Conservation (phyloP, 2,113 vertebrate species). For the Cettia cetti region DNA sequence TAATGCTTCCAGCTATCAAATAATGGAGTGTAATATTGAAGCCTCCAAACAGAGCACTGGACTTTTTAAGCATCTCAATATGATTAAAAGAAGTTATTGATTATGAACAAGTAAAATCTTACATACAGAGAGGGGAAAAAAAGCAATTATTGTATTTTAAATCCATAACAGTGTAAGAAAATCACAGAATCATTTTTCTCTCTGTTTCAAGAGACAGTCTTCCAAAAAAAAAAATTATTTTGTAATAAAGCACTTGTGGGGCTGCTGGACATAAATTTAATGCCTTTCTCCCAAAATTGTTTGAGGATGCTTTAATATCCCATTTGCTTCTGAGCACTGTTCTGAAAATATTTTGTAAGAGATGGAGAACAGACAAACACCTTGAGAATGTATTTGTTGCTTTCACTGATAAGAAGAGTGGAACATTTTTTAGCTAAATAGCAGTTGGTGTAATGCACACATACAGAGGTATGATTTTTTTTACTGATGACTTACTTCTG, state of each 20-base stretch:
- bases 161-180: not conserved
- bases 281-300: not conserved
- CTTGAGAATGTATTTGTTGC: not conserved
- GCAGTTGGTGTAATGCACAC: not conserved
- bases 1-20: not conserved
- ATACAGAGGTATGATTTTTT: not conserved
- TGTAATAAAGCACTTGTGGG: not conserved
- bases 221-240: not conserved
- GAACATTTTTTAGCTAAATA: not conserved
- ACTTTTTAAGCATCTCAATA: not conserved
- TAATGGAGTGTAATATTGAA: not conserved
- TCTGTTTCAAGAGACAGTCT: not conserved
- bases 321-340: not conserved
- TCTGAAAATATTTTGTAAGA: slow-evolving; percentile 1
- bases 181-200: not conserved
- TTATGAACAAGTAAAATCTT: not conserved
- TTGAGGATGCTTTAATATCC: not conserved
- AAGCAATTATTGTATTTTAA: not conserved
- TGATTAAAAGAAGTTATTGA: slow-evolving; percentile 10
- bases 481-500: not conserved
- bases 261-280: not conserved
- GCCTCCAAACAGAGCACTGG: not conserved
- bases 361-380: not conserved
- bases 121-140: not conserved
- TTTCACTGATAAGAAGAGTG: not conserved